Evolutionary conservation across 2,113 vertebrate genomes (phyloP).

Genomic region (Rafetus swinhoei): DNA sequence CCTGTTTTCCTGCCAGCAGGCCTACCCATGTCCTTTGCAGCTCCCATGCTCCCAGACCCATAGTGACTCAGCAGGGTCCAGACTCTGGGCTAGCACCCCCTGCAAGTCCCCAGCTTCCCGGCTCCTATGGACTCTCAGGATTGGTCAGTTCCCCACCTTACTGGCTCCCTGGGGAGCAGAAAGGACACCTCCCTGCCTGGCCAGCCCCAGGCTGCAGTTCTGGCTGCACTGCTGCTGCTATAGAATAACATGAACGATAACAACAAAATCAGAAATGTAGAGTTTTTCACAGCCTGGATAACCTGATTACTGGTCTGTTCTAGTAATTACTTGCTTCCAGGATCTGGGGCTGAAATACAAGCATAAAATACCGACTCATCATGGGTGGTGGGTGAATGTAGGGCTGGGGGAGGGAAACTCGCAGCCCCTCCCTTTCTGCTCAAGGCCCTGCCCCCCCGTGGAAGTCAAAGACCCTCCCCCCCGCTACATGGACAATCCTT

Average conservation of each 20-base stretch:
- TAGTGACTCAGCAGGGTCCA: background rate
- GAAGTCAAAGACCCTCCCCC: too few relatives aligned
- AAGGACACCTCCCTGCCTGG: background rate
- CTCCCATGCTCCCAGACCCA: background rate
- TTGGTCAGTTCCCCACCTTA: background rate
- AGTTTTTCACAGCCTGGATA: background rate
- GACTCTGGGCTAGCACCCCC: background rate
- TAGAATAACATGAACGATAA: background rate
- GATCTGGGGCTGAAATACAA: background rate
- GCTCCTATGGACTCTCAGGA: background rate
- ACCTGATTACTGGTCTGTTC: background rate
- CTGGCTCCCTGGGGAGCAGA: background rate
- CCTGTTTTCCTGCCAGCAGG: background rate
- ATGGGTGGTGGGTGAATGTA: too few relatives aligned
- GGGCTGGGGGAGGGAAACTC: too few relatives aligned
- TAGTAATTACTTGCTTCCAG: background rate
- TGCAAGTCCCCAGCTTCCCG: background rate
- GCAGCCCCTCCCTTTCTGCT: too few relatives aligned
- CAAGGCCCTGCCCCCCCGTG: too few relatives aligned
- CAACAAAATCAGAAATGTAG: background rate
- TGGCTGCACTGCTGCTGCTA: background rate
- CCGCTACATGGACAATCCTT: too few relatives aligned
- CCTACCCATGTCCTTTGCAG: background rate
- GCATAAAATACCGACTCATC: background rate
- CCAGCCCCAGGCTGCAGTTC: background rate